These are phyloP conservation scores for Hymenochirus boettgeri DNA, from an alignment of 2,113 vertebrate species.

Conservation along the genomic window DNA sequence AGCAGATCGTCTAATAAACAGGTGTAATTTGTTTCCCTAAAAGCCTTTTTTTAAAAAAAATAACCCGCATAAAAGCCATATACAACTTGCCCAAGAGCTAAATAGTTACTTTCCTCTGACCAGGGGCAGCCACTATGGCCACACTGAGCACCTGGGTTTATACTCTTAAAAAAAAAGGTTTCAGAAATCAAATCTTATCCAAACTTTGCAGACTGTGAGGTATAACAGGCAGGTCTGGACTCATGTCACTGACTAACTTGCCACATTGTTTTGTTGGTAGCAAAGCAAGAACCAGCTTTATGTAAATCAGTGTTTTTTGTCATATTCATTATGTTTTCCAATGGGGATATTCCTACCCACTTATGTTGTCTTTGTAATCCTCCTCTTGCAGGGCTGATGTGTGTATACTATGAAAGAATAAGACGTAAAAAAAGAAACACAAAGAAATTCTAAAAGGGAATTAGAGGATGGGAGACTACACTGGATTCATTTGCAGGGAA, in stretches of 20 bases:
- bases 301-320: conserved; percentile 19
- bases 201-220: neutral
- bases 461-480: conserved; percentile 5
- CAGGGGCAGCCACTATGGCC: too few species aligned
- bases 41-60: too few species aligned
- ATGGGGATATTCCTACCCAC: neutral
- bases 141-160: too few species aligned
- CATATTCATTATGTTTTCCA: neutral
- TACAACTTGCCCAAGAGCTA: too few species aligned
- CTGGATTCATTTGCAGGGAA: neutral
- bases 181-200: too few species aligned
- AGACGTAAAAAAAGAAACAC: neutral
- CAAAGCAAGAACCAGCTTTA: neutral
- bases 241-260: neutral
- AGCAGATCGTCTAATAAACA: too few species aligned
- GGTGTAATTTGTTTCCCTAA: too few species aligned
- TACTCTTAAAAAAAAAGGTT: too few species aligned
- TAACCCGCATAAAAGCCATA: too few species aligned
- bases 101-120: too few species aligned
- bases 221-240: conserved; percentile 1
- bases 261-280: neutral
- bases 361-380: conserved; percentile 9
- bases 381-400: neutral
- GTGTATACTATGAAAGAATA: conserved; percentile 6
- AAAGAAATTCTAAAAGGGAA: neutral